Evolutionary conservation across 2,113 vertebrate species (phyloP), one percentile per base, ranked within the genome.

Genomic region (Antechinus flavipes): DNA sequence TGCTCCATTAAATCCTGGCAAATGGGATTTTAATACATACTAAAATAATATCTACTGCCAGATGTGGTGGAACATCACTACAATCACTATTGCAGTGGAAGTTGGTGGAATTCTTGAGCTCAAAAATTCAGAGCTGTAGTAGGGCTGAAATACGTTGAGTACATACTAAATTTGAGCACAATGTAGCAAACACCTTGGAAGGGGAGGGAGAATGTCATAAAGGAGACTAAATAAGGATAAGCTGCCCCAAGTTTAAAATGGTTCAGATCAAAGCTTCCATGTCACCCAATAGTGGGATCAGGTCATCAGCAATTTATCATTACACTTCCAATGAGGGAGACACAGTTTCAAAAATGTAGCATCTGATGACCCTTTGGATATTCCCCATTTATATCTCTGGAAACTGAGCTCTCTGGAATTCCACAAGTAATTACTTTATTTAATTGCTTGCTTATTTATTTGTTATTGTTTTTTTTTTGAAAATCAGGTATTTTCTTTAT

Each of bases 401-500:
- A 94, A 58, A 46, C 19, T 94, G 26, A 91, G 3, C 93, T 53
- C 91, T n/a, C 1, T 68, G 1, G 4, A 91, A 90, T 27, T 90
- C 90, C 52, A 90, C n/a, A 92, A 56, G 93, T 2, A n/a, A 76
- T 42, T 76, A 42, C 6, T 76, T 76, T 22, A 94, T 3, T 25
- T 93, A 93, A 8, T 16, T 93, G 10, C 47, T 42, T 52, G 53
- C 92, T 95, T 91, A 92, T 50, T 95, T 23, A 49, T 54, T 56
- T 89, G 53, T 93, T 76, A 47, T 12, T 91, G 24, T 27, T 93
- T 49, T 49, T 49, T 49, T 96, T 54, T 92, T 53, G 26, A 94
- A 30, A 97, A 90, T 92, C 90, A 2, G 30, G 46, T 89, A 5
- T 8, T 2, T 50, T 95, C 93, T 93, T 96, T 12, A 91, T 93